Evolutionary conservation across 2,888 invertebrate species (phyloP).

Genomic region (Mythimna lalbum): DNA sequence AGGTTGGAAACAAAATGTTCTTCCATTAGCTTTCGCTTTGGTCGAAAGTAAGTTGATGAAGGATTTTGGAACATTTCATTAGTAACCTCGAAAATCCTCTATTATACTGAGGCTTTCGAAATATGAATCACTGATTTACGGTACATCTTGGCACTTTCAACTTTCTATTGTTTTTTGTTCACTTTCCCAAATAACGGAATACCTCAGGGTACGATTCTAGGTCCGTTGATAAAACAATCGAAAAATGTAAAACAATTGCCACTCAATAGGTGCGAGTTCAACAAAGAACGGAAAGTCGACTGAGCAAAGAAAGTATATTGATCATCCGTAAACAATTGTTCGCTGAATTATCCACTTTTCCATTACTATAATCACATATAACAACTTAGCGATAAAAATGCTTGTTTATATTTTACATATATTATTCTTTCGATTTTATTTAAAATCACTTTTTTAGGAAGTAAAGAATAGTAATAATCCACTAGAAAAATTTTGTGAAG

Average conservation of each 20-base stretch:
- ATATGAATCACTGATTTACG: background rate
- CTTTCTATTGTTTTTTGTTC: constrained; percentile 1
- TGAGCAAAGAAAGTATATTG: constrained; percentile 21
- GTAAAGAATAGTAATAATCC: background rate
- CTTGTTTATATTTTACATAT: constrained; percentile 19
- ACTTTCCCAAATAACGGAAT: background rate
- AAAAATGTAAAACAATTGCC: background rate
- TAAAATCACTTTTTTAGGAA: background rate
- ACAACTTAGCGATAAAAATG: constrained; percentile 35
- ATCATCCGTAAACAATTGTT: constrained; percentile 11
- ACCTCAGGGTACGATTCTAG: constrained; percentile 1
- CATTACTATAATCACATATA: constrained; percentile 11
- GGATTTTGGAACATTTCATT: constrained; percentile 18
- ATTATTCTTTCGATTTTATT: background rate
- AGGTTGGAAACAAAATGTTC: constrained; percentile 40
- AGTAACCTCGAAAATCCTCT: background rate
- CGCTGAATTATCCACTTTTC: constrained; percentile 13
- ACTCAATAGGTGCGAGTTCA: constrained; percentile 5
- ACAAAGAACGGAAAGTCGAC: constrained; percentile 18
- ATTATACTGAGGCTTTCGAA: background rate
- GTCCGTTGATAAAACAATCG: constrained; percentile 14
- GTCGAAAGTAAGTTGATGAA: constrained; percentile 23
- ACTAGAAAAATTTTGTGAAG: background rate
- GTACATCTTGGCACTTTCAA: background rate
- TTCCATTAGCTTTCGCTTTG: constrained; percentile 20